Evolutionary conservation across 2,888 invertebrate species (phyloP).

Genomic region (Fragum whitleyi): DNA sequence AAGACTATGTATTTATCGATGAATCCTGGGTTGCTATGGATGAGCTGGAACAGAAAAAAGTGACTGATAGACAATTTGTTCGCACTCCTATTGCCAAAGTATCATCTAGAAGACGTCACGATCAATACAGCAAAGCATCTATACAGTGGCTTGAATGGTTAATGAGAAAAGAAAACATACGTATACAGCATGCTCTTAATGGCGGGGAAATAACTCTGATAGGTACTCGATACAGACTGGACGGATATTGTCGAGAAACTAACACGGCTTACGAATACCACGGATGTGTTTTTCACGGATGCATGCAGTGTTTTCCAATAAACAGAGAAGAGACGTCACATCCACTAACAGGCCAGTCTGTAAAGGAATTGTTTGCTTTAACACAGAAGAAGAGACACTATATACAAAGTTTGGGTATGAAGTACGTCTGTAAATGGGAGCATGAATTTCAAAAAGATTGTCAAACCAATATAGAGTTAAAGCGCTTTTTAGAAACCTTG

Average conservation of each 20-base stretch:
- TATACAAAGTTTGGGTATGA: too few species aligned
- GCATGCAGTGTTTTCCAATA: slow-evolving; percentile 25
- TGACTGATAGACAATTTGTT: not conserved
- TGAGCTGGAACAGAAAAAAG: not conserved
- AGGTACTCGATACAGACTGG: slow-evolving; percentile 36
- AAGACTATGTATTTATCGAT: slow-evolving; percentile 30
- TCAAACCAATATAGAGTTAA: slow-evolving; percentile 1
- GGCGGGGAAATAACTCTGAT: slow-evolving; percentile 16
- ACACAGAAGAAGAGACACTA: slow-evolving; percentile 19
- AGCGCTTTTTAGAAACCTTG: not conserved
- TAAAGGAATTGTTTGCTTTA: slow-evolving; percentile 29
- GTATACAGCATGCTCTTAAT: slow-evolving; percentile 41
- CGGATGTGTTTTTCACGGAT: slow-evolving; percentile 44
- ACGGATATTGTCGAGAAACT: slow-evolving; percentile 40
- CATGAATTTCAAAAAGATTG: slow-evolving; percentile 32
- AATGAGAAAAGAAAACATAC: not conserved
- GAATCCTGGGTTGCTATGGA: slow-evolving; percentile 21
- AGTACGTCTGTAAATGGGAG: slow-evolving; percentile 47
- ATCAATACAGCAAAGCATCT: not conserved
- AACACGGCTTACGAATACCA: slow-evolving; percentile 39
- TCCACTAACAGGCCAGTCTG: too few species aligned
- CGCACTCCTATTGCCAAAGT: not conserved
- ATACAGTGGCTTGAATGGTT: slow-evolving; percentile 35
- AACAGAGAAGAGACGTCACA: slow-evolving; percentile 23
- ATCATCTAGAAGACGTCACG: not conserved